Evolutionary conservation across 2,888 invertebrate species (phyloP).

Genomic region (Andrena haemorrhoa): DNA sequence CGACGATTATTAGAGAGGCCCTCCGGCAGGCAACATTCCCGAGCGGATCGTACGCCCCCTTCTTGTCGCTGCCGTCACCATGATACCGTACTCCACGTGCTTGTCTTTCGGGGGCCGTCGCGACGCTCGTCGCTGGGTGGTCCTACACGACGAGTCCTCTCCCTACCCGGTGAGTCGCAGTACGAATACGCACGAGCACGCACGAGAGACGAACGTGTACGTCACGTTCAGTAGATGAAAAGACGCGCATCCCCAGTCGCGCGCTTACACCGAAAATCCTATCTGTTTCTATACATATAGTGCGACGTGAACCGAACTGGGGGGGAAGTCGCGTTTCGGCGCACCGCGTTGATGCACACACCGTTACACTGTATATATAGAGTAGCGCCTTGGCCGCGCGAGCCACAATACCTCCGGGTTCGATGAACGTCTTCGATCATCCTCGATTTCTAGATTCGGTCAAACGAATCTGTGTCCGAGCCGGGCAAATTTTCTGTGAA

Average conservation of each 20-base stretch:
- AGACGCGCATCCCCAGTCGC: constrained; percentile 15
- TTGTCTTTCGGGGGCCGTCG: constrained; percentile 75
- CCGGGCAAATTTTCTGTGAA: too few relatives aligned
- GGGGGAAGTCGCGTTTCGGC: constrained; percentile 28
- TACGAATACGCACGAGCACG: constrained; percentile 65
- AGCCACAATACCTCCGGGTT: constrained; percentile 46
- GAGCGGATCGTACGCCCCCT: constrained; percentile 59
- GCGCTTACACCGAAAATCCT: not conserved
- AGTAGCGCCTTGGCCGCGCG: constrained; percentile 24
- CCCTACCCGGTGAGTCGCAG: constrained; percentile 74
- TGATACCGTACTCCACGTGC: constrained; percentile 80
- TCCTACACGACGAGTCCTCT: constrained; percentile 72
- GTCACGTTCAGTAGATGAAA: constrained; percentile 28
- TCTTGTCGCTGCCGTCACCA: constrained; percentile 62
- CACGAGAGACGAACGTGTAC: constrained; percentile 34
- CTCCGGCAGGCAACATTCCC: constrained; percentile 30
- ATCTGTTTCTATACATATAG: constrained; percentile 6
- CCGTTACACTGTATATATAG: not conserved
- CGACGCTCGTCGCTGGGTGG: constrained; percentile 75
- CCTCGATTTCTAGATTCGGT: constrained; percentile 20
- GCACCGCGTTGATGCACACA: not conserved
- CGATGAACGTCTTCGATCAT: constrained; percentile 53
- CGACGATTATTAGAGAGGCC: constrained; percentile 41
- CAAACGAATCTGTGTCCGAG: not conserved
- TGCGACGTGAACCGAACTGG: not conserved